Conservation (phyloP, 2,797 vertebrate genomes). For the Fundulus diaphanus region DNA sequence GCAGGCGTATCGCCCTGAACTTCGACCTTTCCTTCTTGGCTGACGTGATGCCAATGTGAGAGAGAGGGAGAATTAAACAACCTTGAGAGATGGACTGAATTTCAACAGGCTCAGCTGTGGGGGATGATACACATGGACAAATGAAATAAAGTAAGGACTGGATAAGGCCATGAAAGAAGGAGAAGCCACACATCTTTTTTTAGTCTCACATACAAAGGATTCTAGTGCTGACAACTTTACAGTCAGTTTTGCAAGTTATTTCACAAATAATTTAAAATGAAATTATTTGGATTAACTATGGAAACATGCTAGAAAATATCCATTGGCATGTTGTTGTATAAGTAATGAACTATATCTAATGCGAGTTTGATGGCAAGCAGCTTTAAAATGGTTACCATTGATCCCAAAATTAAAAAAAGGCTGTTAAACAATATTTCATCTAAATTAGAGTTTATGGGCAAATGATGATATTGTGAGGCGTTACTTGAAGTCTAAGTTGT, state of each 20-base stretch:
- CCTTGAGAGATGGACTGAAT: constrained; percentile 96
- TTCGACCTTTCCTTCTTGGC: constrained; percentile 84
- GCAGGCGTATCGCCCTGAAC: constrained; percentile 88
- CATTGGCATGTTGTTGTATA: background rate
- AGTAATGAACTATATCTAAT: background rate
- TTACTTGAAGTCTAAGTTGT: background rate
- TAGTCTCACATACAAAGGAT: background rate
- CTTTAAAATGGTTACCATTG: background rate
- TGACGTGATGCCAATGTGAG: constrained; percentile 83
- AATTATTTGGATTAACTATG: background rate
- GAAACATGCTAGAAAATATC: background rate
- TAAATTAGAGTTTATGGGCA: background rate
- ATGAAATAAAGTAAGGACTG: background rate
- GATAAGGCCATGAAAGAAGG: constrained; percentile 2
- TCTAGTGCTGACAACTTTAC: background rate
- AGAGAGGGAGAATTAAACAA: constrained; percentile 86
- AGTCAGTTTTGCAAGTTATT: background rate
- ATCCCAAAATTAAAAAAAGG: background rate
- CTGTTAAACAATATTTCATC: background rate
- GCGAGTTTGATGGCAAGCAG: background rate
- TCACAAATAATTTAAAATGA: background rate
- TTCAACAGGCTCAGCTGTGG: constrained; percentile 84
- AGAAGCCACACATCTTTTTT: background rate
- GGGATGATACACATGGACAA: background rate
- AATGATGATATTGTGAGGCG: background rate